phyloP scores from a whole-genome alignment of 53 echinoderm and acorn worm genomes.

The Apostichopus leukothele region DNA sequence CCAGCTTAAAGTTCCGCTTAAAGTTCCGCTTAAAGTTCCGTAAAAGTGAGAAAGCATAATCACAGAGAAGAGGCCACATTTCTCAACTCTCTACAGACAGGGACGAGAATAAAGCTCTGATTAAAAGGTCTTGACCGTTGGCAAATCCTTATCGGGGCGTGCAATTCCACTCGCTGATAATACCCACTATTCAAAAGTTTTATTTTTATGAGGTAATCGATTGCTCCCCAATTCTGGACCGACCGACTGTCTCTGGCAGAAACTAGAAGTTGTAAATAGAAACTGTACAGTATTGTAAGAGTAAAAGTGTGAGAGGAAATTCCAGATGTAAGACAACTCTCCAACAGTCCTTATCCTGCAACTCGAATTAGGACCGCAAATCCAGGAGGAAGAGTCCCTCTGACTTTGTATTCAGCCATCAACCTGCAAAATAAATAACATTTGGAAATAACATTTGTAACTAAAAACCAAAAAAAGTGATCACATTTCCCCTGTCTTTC shows the following conservation, averaged over 20 bases:
- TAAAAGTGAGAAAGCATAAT: no score
- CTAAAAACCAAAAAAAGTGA: background rate
- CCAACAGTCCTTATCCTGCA: background rate
- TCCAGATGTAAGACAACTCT: background rate
- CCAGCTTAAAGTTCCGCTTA: no score
- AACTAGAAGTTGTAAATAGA: background rate
- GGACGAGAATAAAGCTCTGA: no score
- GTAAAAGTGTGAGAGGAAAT: background rate
- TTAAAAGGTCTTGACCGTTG: no score
- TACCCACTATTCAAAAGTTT: background rate
- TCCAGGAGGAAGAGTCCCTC: background rate
- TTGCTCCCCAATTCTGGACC: background rate
- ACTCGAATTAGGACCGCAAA: background rate
- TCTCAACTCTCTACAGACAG: no score
- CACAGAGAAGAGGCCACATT: no score
- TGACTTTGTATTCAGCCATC: background rate
- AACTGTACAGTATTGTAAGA: background rate
- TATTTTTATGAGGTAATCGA: background rate
- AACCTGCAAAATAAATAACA: background rate
- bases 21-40: no score
- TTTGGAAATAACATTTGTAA: no score
- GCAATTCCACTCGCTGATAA: background rate
- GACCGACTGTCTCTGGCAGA: background rate
- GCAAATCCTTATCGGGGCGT: no score
- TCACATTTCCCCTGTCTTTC: background rate